Conservation (phyloP, 2,888 invertebrate species). For the Lucinisca nassula region DNA sequence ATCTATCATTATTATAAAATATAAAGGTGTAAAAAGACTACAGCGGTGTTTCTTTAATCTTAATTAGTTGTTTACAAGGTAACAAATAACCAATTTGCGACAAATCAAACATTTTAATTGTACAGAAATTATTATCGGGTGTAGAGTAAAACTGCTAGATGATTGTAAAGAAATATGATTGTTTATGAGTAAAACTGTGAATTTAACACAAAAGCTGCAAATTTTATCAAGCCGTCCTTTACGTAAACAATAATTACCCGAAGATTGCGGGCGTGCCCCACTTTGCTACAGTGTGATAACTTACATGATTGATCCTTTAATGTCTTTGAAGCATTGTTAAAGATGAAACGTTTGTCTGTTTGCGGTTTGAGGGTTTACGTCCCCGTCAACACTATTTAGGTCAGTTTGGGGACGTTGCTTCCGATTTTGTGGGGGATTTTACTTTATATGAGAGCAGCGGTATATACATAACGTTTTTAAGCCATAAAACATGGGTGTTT, state of each 20-base stretch:
- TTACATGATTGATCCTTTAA: too few relatives aligned
- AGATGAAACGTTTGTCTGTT: too few relatives aligned
- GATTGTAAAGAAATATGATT: not conserved
- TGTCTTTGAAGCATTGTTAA: too few relatives aligned
- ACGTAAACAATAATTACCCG: not conserved
- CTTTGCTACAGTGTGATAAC: not conserved
- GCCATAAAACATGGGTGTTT: too few relatives aligned
- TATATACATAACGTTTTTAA: too few relatives aligned
- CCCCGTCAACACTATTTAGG: too few relatives aligned
- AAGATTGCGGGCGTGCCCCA: not conserved
- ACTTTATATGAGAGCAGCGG: too few relatives aligned
- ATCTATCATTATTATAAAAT: too few relatives aligned
- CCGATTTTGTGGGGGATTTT: too few relatives aligned
- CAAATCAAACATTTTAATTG: not conserved
- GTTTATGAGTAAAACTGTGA: not conserved
- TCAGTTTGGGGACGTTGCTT: too few relatives aligned
- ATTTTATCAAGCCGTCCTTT: conserved; percentile 5
- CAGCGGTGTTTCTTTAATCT: not conserved
- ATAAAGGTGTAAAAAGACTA: not conserved
- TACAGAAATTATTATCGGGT: not conserved
- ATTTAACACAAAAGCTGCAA: not conserved
- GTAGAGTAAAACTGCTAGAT: not conserved
- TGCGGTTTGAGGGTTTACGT: too few relatives aligned
- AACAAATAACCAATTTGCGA: not conserved
- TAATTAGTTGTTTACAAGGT: not conserved